These are phyloP conservation scores for Eristalis arbustorum DNA, from an alignment of 2,888 invertebrate genomes.

Conservation along the genomic window DNA sequence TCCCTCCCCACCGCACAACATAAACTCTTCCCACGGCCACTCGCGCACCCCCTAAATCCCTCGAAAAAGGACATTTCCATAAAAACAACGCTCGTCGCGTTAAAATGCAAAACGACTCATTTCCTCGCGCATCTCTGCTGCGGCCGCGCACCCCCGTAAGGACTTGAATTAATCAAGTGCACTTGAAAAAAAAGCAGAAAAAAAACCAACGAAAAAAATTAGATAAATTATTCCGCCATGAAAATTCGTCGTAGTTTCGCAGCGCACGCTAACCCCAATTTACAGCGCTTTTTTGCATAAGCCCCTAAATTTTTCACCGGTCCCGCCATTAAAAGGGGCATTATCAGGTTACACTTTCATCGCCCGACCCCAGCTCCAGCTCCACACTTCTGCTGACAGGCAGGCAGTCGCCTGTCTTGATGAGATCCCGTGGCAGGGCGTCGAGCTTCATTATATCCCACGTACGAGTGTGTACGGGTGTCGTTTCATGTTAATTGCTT, in stretches of 20 bases:
- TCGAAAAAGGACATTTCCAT: conserved; percentile 5
- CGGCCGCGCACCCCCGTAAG: not conserved
- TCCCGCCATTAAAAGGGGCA: conserved; percentile 47
- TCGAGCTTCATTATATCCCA: conserved; percentile 43
- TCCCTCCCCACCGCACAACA: too few species aligned
- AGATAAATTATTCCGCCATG: conserved; percentile 53
- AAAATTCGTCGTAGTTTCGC: conserved; percentile 41
- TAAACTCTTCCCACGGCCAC: too few species aligned
- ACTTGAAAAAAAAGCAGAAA: conserved; percentile 1
- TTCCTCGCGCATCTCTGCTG: not conserved
- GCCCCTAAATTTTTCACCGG: conserved; percentile 53
- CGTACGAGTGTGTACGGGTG: not conserved
- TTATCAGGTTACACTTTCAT: conserved; percentile 17
- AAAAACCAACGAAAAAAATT: not conserved
- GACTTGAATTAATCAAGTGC: conserved; percentile 56
- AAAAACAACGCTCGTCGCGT: not conserved
- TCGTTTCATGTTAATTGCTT: conserved; percentile 60
- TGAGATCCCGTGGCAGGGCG: conserved; percentile 13
- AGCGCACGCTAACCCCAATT: conserved; percentile 44
- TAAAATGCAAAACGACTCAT: conserved; percentile 18
- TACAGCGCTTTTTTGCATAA: conserved; percentile 54
- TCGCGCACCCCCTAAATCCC: not conserved
- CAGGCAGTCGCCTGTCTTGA: not conserved
- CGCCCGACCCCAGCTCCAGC: conserved; percentile 2
- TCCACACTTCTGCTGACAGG: not conserved